A percentile compares a stretch with the other conserved stretches of the same genome.
Evolutionary conservation across 1,140 invertebrate species (phyloP).

Genomic region (Zelostemma sp.): DNA sequence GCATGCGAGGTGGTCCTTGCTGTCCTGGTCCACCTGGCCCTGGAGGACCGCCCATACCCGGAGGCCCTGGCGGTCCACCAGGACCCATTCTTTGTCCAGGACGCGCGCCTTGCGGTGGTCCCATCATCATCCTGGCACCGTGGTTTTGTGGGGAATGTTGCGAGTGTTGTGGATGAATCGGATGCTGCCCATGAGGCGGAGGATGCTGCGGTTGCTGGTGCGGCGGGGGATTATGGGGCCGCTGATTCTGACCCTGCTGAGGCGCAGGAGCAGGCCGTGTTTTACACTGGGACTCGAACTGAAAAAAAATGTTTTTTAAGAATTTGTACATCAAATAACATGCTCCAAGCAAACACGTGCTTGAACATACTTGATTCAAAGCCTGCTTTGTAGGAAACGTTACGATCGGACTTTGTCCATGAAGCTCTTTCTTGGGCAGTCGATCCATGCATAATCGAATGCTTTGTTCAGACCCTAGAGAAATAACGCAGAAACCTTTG

Average conservation of each 20-base stretch:
- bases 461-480: slow-evolving; percentile 92
- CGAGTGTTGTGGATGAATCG: slow-evolving; percentile 67
- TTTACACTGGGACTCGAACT: slow-evolving; percentile 93
- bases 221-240: slow-evolving; percentile 70
- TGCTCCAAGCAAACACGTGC: no score
- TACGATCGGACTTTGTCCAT: slow-evolving; percentile 94
- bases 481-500: slow-evolving; percentile 96
- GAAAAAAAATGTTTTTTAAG: slow-evolving; percentile 43
- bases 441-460: slow-evolving; percentile 92
- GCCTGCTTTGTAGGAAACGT: slow-evolving; percentile 96
- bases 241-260: slow-evolving; percentile 71
- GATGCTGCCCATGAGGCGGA: slow-evolving; percentile 70
- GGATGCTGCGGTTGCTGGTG: slow-evolving; percentile 67
- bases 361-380: slow-evolving; percentile 70
- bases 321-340: no score
- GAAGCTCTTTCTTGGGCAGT: slow-evolving; percentile 92
- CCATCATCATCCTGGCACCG: slow-evolving; percentile 76
- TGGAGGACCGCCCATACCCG: slow-evolving; percentile 74
- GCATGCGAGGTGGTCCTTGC: slow-evolving; percentile 72
- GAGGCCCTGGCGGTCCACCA: slow-evolving; percentile 63
- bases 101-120: slow-evolving; percentile 75
- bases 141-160: slow-evolving; percentile 73
- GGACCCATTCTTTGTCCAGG: slow-evolving; percentile 72
- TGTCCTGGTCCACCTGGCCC: slow-evolving; percentile 70
- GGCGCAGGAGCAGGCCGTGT: slow-evolving; percentile 83